Base-by-base conservation (phyloP, 2,113 vertebrate species). In the Charina bottae region DNA sequence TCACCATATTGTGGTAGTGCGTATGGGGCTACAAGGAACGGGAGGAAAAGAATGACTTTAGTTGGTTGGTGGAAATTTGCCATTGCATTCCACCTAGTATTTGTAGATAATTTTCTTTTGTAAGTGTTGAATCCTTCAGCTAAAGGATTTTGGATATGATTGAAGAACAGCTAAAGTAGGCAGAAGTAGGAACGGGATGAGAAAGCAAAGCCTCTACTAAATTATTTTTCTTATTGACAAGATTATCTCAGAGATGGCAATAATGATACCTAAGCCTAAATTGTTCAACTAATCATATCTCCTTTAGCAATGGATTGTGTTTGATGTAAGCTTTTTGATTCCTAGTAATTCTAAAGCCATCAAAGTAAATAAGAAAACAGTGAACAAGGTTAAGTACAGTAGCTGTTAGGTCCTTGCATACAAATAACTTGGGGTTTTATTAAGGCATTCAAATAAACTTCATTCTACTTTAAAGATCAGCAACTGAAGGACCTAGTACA, bases 221-320 rank as follows among this genome's bases (percentile, higher is more conserved):
- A 15, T 78, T 78, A 55, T 78, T 33, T 89, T 55, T 19, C 19
- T 56, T 55, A 55, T 78, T 55, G 62, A 83, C 19, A 55, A 53
- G 55, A 89, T 89, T 72, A 55, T 53, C 49, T 78, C n/a, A 55
- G 28, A 78, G 88, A 89, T 37, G 68, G 49, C 9, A 78, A 23
- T 55, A 49, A 49, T 13, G 64, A 33, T 55, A 55, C 64, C 78
- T 54, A 89, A 89, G 68, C 37, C 64, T 78, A 89, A 55, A 89
- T 78, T 64, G 49, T 78, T 23, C 78, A 89, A 78, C 64, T 89
- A 89, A 89, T 89, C 88, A 89, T 28, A 49, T 55, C 55, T 53
- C 59, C 64, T 72, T 89, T 78, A 89, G 55, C 62, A 72, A 72
- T 37, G 49, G 88, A 78, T 89, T 64, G 49, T 78, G 78, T 78